Base-by-base conservation (phyloP, 2,888 invertebrate genomes). In the Limnephilus lunatus region DNA sequence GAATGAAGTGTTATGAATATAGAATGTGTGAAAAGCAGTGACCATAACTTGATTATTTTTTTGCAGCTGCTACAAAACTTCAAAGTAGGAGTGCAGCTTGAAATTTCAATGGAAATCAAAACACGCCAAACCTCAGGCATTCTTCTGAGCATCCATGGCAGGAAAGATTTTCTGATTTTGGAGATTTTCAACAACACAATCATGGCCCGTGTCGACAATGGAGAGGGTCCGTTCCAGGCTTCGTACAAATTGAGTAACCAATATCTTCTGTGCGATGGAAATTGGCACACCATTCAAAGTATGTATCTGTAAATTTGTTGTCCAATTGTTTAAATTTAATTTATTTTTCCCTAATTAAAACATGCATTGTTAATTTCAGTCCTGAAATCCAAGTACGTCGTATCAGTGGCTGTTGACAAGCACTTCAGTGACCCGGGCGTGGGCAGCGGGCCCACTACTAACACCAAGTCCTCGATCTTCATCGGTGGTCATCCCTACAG, bases 231-330 rank as follows among this genome's bases (percentile, higher is more conserved):
- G 1, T 97, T 98, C 94, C 97, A 97, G 3, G 97, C 98, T 3
- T 97, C 96, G 35, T 98, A 97, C 95, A 96, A 96, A 90, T 96
- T 97, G 0, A 97, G 97, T 68, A 96, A 97, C 86, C 96, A 97
- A 89, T 96, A 97, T 92, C 97, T 97, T 94, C 97, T 99, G 93
- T 99, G 99, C 95, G 99, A 99, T 95, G 99, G 99, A 88, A 96
- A 98, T 91, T 99, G 99, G 99, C 99, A 99, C 94, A 97, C 97
- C 92, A 98, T 99, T 94, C 97, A 97, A 95, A 97, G 98, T 83
- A 83, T 83, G 32, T 83, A 83, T 83, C 3, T 83, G 82, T 19
- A 32, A 83, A 83, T 83, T 31, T 83, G 14, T 31, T 31, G 30
- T 9, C 1, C 30, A 83, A 31, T 31, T 82, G 31, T 82, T 82